phyloP scores from a whole-genome alignment of 2,797 vertebrate genomes.

The Pseudochirops cupreus region DNA sequence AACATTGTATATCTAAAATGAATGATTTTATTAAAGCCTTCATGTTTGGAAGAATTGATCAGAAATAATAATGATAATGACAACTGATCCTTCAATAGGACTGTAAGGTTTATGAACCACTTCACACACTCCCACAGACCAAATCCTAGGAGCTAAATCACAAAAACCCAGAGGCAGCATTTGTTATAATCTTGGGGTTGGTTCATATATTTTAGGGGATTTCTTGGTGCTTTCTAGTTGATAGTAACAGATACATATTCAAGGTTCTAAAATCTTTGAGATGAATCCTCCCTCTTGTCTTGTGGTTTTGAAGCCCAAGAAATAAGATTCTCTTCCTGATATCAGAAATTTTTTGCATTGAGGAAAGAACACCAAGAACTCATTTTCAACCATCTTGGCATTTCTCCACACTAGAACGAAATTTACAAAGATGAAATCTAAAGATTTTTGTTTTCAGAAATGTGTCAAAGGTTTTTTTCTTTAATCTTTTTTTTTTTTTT shows the following conservation, averaged over 20 bases:
- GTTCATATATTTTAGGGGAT: background rate
- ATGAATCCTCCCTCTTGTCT: background rate
- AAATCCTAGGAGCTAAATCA: background rate
- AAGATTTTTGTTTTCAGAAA: slow-evolving; percentile 45
- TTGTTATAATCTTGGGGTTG: background rate
- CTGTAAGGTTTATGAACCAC: background rate
- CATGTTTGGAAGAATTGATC: background rate
- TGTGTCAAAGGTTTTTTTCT: background rate
- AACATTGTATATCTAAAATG: background rate
- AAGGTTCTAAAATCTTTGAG: background rate
- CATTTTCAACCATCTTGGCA: background rate
- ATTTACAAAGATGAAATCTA: background rate
- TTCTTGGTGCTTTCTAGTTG: background rate
- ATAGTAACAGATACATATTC: background rate
- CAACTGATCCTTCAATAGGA: background rate
- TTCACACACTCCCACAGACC: background rate
- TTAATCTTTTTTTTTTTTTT: background rate
- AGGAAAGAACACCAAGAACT: background rate
- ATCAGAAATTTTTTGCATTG: background rate
- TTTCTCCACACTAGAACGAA: background rate
- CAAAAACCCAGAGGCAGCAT: background rate
- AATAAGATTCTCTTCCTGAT: background rate
- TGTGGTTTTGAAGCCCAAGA: background rate
- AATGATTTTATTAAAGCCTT: background rate
- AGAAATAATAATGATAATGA: background rate